Conservation (phyloP, 2,888 invertebrate species). For the Hemicrepidius hirtus region DNA sequence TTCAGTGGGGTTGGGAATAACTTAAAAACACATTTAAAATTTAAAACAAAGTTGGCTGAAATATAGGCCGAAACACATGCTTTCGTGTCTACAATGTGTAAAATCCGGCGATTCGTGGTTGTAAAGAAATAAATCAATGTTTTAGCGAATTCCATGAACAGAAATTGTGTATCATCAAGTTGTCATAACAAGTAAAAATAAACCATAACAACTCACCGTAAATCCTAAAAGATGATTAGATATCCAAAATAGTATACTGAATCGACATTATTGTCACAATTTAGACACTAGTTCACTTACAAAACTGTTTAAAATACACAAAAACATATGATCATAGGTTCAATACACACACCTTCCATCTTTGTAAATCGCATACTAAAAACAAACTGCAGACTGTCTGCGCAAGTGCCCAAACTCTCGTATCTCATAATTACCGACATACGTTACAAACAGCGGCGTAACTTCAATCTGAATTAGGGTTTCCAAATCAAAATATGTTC, state of each 20-base stretch:
- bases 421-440: too few relatives aligned
- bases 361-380: constrained; percentile 65
- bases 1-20: too few relatives aligned
- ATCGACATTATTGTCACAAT: constrained; percentile 71
- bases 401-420: constrained; percentile 8
- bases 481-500: too few relatives aligned
- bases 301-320: constrained; percentile 64
- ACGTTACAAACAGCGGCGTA: constrained; percentile 7
- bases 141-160: constrained; percentile 38
- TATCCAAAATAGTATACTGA: constrained; percentile 66
- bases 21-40: too few relatives aligned
- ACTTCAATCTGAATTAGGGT: background rate
- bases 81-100: background rate
- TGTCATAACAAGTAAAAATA: constrained; percentile 23
- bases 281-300: constrained; percentile 70
- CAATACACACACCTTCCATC: constrained; percentile 66
- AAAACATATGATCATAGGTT: constrained; percentile 65
- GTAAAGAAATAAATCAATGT: constrained; percentile 42
- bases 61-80: background rate
- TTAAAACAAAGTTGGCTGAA: too few relatives aligned
- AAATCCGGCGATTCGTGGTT: background rate
- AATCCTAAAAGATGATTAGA: constrained; percentile 55
- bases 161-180: constrained; percentile 32
- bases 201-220: constrained; percentile 42
- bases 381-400: background rate